Percentiles rank a stretch among this genome's conserved stretches.
phyloP scores from a whole-genome alignment of 2,797 vertebrate genomes.

The Benthosema pterotum region DNA sequence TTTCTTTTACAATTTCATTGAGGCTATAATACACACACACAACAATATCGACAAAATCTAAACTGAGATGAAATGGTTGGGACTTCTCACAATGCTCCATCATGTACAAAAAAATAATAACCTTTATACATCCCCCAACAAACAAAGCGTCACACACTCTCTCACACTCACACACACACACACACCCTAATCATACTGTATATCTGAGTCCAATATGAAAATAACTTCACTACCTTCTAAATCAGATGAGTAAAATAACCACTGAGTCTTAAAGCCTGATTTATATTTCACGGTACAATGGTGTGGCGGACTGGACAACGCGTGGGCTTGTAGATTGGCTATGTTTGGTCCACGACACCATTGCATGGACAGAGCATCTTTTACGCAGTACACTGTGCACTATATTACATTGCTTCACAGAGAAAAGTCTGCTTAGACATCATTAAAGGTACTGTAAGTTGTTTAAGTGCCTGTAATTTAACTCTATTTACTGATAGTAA shows the following conservation, averaged over 20 bases:
- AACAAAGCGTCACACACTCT: too few relatives aligned
- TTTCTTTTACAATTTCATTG: conserved; percentile 1
- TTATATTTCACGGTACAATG: too few relatives aligned
- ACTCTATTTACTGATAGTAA: too few relatives aligned
- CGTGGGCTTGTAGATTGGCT: too few relatives aligned
- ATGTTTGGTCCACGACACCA: too few relatives aligned
- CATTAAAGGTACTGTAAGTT: too few relatives aligned
- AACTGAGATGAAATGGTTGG: conserved; percentile 12
- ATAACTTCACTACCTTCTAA: conserved; percentile 13
- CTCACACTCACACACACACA: too few relatives aligned
- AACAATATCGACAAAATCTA: conserved; percentile 39
- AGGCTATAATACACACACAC: conserved; percentile 11
- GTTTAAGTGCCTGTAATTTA: too few relatives aligned
- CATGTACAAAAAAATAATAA: conserved; percentile 1
- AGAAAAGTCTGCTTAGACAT: too few relatives aligned
- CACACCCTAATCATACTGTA: neutral
- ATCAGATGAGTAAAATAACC: conserved; percentile 23
- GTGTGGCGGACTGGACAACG: neutral
- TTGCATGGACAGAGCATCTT: too few relatives aligned
- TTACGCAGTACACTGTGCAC: conserved; percentile 7
- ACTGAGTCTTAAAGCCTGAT: neutral
- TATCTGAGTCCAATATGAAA: conserved; percentile 18
- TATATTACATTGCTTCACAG: neutral
- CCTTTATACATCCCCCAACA: too few relatives aligned
- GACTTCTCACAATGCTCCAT: conserved; percentile 14